These are phyloP conservation scores for Podargus strigoides DNA, from an alignment of 2,797 vertebrate genomes.

Conservation along the genomic window DNA sequence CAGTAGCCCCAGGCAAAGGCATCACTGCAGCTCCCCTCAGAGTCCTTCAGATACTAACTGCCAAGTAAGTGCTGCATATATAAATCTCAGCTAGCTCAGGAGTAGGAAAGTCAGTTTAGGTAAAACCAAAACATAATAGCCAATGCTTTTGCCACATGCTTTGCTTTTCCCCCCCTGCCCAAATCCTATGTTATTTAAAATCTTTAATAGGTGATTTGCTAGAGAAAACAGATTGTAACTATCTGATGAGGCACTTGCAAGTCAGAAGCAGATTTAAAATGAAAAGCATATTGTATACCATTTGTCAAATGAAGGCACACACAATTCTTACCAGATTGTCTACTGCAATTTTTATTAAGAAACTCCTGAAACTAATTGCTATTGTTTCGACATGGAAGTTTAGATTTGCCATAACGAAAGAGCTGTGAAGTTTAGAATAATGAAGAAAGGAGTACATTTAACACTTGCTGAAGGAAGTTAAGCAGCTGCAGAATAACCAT, in stretches of 20 bases:
- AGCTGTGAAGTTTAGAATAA: not conserved
- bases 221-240: not conserved
- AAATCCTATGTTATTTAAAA: not conserved
- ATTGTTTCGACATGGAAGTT: not conserved
- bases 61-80: not conserved
- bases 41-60: not conserved
- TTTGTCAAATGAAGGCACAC: not conserved
- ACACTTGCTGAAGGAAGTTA: not conserved
- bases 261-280: not conserved
- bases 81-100: not conserved
- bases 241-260: not conserved
- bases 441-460: not conserved
- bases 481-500: not conserved
- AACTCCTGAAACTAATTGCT: not conserved
- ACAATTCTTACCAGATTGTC: not conserved
- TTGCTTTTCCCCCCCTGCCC: rapidly evolving
- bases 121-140: not conserved
- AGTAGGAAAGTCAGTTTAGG: not conserved
- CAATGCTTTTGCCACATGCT: not conserved
- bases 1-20: not conserved
- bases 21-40: not conserved
- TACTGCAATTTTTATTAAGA: not conserved
- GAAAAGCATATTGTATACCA: not conserved
- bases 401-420: not conserved
- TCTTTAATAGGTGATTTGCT: not conserved